Evolutionary conservation across 2,113 vertebrate species (phyloP), one percentile per base, ranked within the genome.

Genomic region (Hypomesus transpacificus): DNA sequence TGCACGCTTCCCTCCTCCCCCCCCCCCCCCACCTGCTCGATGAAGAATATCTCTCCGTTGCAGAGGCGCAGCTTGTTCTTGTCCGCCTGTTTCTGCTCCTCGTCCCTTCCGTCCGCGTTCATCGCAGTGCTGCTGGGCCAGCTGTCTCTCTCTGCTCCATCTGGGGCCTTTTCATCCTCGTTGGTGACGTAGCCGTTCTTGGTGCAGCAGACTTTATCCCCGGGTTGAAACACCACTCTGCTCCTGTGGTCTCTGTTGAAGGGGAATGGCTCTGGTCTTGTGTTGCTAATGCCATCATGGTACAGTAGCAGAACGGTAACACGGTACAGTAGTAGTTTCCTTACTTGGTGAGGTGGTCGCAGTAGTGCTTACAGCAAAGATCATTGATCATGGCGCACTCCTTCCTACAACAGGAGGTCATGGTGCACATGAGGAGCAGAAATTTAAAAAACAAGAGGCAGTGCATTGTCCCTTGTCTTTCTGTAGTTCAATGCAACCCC

Each of bases 21-120:
- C n/a, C 34, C 34, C 7, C 7, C 34, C 39, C 39, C 82, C 9
- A 94, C 94, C 7, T 0, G 0, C 34, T n/a, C 89, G 85, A 96
- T 91, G 73, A 93, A 95, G 89, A 94, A 96, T 83, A 93, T 86
- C 78, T 95, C 93, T 77, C 94, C 94, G 39, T 95, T 96, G 84
- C 93, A 96, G 0, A 96, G 80, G 2, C 94, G 87, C 46, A 73
- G 85, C 28, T 68, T 22, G 14, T 85, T 80, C 17, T 50, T 24
- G 31, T 39, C 51, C 18, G 46, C 53, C 1, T 70, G 20, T 51
- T 56, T 1, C 18, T 39, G 5, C 14, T 56, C 53, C 4, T 66
- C 58, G 1, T 60, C 59, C 1, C 17, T 56, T 14, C 14, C 13
- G 2, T 52, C 20, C 17, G n/a, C 31, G 16, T 24, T 22, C 56